Percentiles rank a stretch among this genome's conserved stretches.
These are phyloP conservation scores for Chaetura pelagica DNA, from an alignment of 2,113 vertebrate genomes.

Conservation along the genomic window DNA sequence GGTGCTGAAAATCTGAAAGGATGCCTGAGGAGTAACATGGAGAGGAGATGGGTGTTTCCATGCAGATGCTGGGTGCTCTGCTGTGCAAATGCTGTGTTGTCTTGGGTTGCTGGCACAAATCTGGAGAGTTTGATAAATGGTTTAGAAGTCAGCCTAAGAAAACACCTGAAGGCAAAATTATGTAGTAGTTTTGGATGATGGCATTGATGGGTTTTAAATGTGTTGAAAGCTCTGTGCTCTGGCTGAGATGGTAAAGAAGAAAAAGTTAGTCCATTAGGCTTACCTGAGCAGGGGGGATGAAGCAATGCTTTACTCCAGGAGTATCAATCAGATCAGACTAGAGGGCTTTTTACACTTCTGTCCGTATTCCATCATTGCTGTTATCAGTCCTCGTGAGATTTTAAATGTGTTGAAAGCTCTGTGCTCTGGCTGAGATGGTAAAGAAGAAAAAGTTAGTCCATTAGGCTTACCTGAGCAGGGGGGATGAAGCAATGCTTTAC, in stretches of 20 bases:
- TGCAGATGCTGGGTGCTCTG: not conserved
- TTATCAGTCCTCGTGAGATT: not conserved
- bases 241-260: not conserved
- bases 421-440: no score
- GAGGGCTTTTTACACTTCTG: not conserved
- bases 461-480: no score
- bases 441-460: no score
- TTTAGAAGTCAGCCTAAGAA: not conserved
- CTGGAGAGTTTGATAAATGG: not conserved
- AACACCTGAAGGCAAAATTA: not conserved
- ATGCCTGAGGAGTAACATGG: accelerated
- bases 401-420: no score
- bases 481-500: no score
- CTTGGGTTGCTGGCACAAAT: not conserved
- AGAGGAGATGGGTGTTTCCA: no score
- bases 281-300: not conserved
- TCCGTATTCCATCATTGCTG: not conserved
- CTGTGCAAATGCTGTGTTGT: not conserved
- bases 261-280: not conserved
- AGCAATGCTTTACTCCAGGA: not conserved
- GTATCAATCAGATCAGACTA: not conserved
- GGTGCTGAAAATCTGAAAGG: not conserved
- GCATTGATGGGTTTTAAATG: not conserved
- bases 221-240: not conserved
- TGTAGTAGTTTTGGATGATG: not conserved